A percentile compares a stretch with the other conserved stretches of the same genome.
phyloP scores from a whole-genome alignment of 2,888 invertebrate genomes.

The Oligia strigilis region DNA sequence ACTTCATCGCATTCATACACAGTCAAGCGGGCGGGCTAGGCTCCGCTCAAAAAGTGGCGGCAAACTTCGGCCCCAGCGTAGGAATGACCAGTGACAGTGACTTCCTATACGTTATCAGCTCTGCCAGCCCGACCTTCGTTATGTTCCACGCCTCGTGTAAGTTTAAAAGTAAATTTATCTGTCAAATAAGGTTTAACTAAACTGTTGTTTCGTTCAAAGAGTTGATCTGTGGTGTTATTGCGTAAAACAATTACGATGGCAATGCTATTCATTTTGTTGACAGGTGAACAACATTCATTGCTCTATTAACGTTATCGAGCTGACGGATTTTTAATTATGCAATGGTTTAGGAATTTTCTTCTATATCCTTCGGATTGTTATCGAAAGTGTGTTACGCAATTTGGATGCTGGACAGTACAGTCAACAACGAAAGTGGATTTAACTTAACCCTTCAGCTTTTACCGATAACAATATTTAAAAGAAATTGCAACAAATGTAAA shows the following conservation, averaged over 20 bases:
- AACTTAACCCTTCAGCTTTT: too few relatives aligned
- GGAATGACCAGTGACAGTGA: constrained; percentile 89
- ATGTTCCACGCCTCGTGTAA: constrained; percentile 95
- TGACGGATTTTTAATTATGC: not conserved
- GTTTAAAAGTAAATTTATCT: constrained; percentile 61
- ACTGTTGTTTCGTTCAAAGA: not conserved
- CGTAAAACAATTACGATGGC: not conserved
- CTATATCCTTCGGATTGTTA: not conserved
- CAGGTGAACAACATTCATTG: not conserved
- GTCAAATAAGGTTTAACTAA: too few relatives aligned
- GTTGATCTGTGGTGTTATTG: not conserved
- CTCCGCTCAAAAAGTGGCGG: constrained; percentile 68
- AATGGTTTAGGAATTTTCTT: not conserved
- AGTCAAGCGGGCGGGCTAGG: constrained; percentile 73
- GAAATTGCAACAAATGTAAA: too few relatives aligned
- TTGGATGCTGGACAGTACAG: not conserved
- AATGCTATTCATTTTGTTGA: not conserved
- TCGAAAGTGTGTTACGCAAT: not conserved
- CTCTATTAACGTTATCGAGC: not conserved
- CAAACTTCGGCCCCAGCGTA: constrained; percentile 85
- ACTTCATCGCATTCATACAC: constrained; percentile 92
- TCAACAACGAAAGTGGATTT: too few relatives aligned
- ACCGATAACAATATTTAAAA: too few relatives aligned
- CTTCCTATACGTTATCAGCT: constrained; percentile 91
- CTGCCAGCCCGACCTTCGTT: constrained; percentile 91